Evolutionary conservation across 2,797 vertebrate genomes (phyloP), one percentile per base, ranked within the genome.

Genomic region (Synanceia verrucosa): DNA sequence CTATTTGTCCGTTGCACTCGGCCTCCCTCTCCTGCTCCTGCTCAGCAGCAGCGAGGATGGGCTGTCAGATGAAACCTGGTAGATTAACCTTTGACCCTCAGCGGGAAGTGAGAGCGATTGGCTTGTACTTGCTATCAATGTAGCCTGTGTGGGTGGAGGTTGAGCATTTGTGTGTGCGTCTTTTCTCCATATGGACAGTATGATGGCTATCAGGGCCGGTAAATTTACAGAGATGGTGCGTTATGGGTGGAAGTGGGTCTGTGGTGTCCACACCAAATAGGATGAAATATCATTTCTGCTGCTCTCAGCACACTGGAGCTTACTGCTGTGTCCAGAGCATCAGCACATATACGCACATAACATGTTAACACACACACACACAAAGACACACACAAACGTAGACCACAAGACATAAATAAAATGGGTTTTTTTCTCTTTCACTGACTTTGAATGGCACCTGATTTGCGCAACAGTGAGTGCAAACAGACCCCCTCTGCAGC

Each of bases 81-180:
- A 90, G 80, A 90, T 92, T 91, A 89, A 86, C 87, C 90, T 89
- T 63, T 79, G 82, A 90, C 85, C 82, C 71, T 39, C 57, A 19
- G 76, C 64, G 24, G 85, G 82, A 82, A 83, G 73, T 72, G 60
- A 48, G 37, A 86, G 79, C 31, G 62, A 88, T 85, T 81, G 83
- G 74, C 59, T 87, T 87, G 83, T 85, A 87, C 87, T 88, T 83
- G 72, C 80, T 65, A 75, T 82, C 79, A 76, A 52, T 81, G 69
- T 24, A 5, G 55, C 8, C 2, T 58, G 33, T 61, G 74, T 82
- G 65, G 75, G 41, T 43, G 65, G 34, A 64, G 70, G 81, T 21
- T 70, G 66, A 67, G 62, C 34, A 24, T 41, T n/a, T 61, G 37
- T 74, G 43, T 46, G 18, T 74, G 52, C 73, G 37, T 67, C 11